Percentiles rank a stretch among this genome's conserved stretches.
phyloP scores from a whole-genome alignment of 2,113 vertebrate species.

The Otolemur garnettii region DNA sequence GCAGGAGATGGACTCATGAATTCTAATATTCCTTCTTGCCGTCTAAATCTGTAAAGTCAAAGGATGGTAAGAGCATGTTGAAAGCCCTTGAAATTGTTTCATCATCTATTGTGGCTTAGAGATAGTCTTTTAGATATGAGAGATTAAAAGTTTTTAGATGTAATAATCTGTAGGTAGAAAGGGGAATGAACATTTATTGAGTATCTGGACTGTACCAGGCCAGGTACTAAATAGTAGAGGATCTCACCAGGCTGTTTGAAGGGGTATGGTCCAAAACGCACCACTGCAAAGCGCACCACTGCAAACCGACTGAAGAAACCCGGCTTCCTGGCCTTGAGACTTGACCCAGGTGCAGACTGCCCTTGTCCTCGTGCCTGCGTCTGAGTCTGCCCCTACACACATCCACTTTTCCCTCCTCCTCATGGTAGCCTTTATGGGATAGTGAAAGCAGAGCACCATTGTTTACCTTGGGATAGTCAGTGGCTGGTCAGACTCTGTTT shows the following conservation, averaged over 20 bases:
- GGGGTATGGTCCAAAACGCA: background rate
- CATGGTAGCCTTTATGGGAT: background rate
- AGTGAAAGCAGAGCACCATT: background rate
- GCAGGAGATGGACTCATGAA: background rate
- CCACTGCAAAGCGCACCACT: background rate
- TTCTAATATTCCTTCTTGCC: background rate
- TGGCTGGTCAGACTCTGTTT: background rate
- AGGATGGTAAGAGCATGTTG: background rate
- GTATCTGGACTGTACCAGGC: background rate
- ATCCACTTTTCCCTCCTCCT: background rate
- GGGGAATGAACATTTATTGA: conserved; percentile 6
- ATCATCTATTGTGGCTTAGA: conserved; percentile 26
- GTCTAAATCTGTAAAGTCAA: background rate
- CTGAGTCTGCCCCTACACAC: fast-evolving
- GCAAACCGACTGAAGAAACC: background rate
- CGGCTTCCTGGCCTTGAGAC: background rate
- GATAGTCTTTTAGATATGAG: conserved; percentile 25
- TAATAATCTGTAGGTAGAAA: background rate
- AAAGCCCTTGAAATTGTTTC: conserved; percentile 5
- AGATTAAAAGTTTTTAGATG: conserved; percentile 48
- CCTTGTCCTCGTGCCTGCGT: background rate
- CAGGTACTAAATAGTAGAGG: background rate
- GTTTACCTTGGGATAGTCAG: background rate
- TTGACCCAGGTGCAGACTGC: background rate
- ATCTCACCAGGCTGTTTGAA: background rate